A percentile compares a stretch with the other conserved stretches of the same genome.
These are phyloP conservation scores for Ecliptopera silaceata DNA, from an alignment of 2,888 invertebrate species.

Conservation along the genomic window DNA sequence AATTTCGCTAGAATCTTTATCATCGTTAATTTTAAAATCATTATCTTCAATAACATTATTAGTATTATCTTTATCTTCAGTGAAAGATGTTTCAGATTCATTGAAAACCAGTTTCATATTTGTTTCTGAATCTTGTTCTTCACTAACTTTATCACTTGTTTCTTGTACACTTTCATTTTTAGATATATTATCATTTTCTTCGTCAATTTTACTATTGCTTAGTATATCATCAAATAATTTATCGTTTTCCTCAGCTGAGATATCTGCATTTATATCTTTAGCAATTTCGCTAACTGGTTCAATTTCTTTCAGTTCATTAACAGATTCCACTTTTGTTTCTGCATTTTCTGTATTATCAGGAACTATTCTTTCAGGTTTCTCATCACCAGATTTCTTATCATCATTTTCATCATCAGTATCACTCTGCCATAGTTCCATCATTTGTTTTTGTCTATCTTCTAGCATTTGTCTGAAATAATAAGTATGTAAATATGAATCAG, in stretches of 20 bases:
- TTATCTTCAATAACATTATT: slow-evolving; percentile 16
- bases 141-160: slow-evolving; percentile 22
- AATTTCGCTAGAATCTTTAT: neutral
- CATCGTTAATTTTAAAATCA: neutral
- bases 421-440: slow-evolving; percentile 89
- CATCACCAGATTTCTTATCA: slow-evolving; percentile 16
- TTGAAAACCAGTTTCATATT: slow-evolving; percentile 45
- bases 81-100: slow-evolving; percentile 36
- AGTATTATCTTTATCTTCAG: slow-evolving; percentile 12
- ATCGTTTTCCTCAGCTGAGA: slow-evolving; percentile 15
- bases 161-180: slow-evolving; percentile 19
- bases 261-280: neutral
- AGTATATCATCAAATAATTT: slow-evolving; percentile 19
- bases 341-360: slow-evolving; percentile 7
- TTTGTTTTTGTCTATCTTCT: slow-evolving; percentile 88
- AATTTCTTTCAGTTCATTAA: neutral
- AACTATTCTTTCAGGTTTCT: slow-evolving; percentile 10
- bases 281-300: slow-evolving; percentile 7
- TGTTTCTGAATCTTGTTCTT: slow-evolving; percentile 42
- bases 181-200: slow-evolving; percentile 16
- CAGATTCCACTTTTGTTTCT: neutral
- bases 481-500: too few species aligned
- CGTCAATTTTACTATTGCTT: slow-evolving; percentile 14
- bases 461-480: slow-evolving; percentile 82
- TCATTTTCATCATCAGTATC: slow-evolving; percentile 60